Evolutionary conservation across 2,797 vertebrate species (phyloP), one percentile per base, ranked within the genome.

Genomic region (Melanotaenia pygmaea): DNA sequence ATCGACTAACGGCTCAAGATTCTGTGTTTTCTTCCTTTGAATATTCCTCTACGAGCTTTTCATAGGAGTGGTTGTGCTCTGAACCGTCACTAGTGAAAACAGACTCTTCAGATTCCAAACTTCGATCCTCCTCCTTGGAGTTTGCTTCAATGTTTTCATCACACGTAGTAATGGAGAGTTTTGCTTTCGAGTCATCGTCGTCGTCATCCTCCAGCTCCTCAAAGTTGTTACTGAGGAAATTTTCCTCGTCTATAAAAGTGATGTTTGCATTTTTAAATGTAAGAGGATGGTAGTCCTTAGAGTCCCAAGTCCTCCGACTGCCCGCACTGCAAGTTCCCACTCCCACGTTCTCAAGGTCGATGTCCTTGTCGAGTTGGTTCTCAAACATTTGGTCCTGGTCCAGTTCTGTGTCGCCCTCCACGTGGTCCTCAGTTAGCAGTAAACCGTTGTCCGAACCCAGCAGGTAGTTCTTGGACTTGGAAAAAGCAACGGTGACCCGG

Each of bases 331-430:
- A 72, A 0, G 84, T 83, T 59, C 80, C 82, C 13, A 12, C 37
- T 7, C 71, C 70, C 47, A 47, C 62, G 0, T 76, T 83, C 82
- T 98, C 96, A 51, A 95, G 90, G n/a, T 92, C 93, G 0, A 94
- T 95, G 2, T 98, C 97, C 67, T 98, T 97, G 89, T 99, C 98
- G 28, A 99, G 92, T 73, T 99, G 98, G 91, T 97, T 98, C 59
- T 94, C 94, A 1, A 90, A 95, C 69, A 93, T 92, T 30, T 88
- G 92, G 37, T 90, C 92, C 22, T 63, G 76, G 59, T 90, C 85
- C 3, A 79, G 83, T 0, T 94, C 93, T 43, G 80, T 68, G 53
- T 91, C 91, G 0, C 72, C 82, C n/a, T 96, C 96, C 20, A 93
- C 93, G 0, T 93, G 86, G 18, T 94, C 85, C 11, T 96, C 91